Conservation (phyloP, 2,888 invertebrate genomes). For the Drosophila stalkeri region DNA sequence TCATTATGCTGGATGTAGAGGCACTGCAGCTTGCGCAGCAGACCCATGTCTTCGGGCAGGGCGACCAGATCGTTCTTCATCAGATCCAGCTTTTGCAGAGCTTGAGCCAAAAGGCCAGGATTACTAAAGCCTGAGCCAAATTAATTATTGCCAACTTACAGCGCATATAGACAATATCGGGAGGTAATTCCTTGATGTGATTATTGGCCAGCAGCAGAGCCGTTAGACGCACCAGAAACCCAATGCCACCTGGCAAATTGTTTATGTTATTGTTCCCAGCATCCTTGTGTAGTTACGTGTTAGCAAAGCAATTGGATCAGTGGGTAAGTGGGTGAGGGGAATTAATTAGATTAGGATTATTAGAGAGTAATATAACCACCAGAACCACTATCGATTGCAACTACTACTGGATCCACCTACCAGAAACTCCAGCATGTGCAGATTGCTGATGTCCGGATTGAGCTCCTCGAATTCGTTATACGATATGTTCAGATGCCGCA, state of each 20-base stretch:
- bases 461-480: slow-evolving; percentile 90
- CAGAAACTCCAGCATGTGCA: slow-evolving; percentile 91
- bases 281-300: slow-evolving; percentile 87
- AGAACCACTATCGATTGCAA: slow-evolving; percentile 31
- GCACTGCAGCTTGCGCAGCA: slow-evolving; percentile 90
- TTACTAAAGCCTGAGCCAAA: slow-evolving; percentile 10
- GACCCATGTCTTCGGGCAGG: slow-evolving; percentile 89
- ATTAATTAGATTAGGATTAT: slow-evolving; percentile 6
- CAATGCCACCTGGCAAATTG: slow-evolving; percentile 91
- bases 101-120: slow-evolving; percentile 55
- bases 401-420: slow-evolving; percentile 84
- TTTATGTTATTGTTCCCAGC: slow-evolving; percentile 91
- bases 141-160: slow-evolving; percentile 87
- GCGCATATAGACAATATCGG: slow-evolving; percentile 93
- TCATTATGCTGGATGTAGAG: slow-evolving; percentile 94
- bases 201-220: slow-evolving; percentile 91
- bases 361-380: slow-evolving; percentile 27
- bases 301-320: slow-evolving; percentile 49
- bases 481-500: slow-evolving; percentile 90
- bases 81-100: slow-evolving; percentile 90
- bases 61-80: slow-evolving; percentile 89
- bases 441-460: slow-evolving; percentile 90
- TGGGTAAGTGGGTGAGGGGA: slow-evolving; percentile 1
- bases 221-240: slow-evolving; percentile 91
- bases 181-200: slow-evolving; percentile 90